These are phyloP conservation scores for Idaea biselata DNA, from an alignment of 2,888 invertebrate species.

Conservation along the genomic window DNA sequence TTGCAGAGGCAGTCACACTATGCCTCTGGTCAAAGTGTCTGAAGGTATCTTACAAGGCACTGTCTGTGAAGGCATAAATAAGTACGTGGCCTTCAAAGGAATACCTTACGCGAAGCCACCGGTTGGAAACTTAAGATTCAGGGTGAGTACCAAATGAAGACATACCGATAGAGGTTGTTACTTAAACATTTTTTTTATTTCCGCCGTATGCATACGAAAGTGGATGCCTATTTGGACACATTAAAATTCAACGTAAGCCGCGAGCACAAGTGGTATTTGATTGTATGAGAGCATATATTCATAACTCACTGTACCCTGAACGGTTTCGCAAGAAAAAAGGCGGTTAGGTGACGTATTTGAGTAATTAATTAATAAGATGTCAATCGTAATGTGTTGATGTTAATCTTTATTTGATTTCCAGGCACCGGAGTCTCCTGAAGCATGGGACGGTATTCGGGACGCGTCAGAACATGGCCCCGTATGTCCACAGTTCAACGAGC, in stretches of 20 bases:
- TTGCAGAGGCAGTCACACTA: slow-evolving; percentile 39
- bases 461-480: slow-evolving; percentile 64
- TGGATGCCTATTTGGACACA: slow-evolving; percentile 26
- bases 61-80: slow-evolving; percentile 45
- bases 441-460: slow-evolving; percentile 64
- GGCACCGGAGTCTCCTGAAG: slow-evolving; percentile 66
- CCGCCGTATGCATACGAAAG: slow-evolving; percentile 37
- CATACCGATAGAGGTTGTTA: slow-evolving; percentile 34
- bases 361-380: too few relatives aligned
- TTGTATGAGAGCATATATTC: slow-evolving; percentile 27
- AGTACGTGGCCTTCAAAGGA: slow-evolving; percentile 73
- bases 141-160: slow-evolving; percentile 65
- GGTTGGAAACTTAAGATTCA: slow-evolving; percentile 79
- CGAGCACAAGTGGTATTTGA: slow-evolving; percentile 27
- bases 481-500: slow-evolving; percentile 73
- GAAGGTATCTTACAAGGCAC: slow-evolving; percentile 63
- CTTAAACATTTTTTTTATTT: slow-evolving; percentile 38
- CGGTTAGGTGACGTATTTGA: too few relatives aligned
- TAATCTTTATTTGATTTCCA: slow-evolving; percentile 25
- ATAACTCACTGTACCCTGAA: neutral
- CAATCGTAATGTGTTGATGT: neutral
- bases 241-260: slow-evolving; percentile 38
- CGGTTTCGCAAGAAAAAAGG: too few relatives aligned
- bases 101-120: slow-evolving; percentile 83
- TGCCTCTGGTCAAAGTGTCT: slow-evolving; percentile 51